Percentiles rank a stretch among this genome's conserved stretches.
These are phyloP conservation scores for Drosophila testacea DNA, from an alignment of 2,888 invertebrate species.

Conservation along the genomic window DNA sequence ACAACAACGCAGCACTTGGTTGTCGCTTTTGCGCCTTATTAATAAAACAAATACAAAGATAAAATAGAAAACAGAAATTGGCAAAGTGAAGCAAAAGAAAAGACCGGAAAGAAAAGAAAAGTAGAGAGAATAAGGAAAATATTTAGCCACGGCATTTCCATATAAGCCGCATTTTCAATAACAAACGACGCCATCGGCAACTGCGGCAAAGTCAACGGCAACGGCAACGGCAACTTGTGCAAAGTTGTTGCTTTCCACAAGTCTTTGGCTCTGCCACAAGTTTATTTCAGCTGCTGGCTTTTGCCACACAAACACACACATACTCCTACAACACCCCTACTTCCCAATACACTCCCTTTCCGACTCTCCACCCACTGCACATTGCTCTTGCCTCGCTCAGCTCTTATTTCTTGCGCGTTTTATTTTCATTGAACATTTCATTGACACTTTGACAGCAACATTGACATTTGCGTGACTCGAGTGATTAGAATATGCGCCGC, in stretches of 20 bases:
- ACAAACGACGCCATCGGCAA: conserved; percentile 48
- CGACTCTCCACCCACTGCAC: conserved; percentile 1
- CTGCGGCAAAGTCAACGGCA: background rate
- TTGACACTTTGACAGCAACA: conserved; percentile 80
- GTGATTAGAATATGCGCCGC: conserved; percentile 77
- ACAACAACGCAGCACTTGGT: conserved; percentile 38
- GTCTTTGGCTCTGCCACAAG: conserved; percentile 50
- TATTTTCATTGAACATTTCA: conserved; percentile 82
- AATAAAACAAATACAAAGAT: conserved; percentile 74
- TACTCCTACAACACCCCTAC: background rate
- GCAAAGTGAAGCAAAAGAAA: conserved; percentile 6
- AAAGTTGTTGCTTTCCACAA: conserved; percentile 76
- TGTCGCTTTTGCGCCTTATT: conserved; percentile 63
- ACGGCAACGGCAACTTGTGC: conserved; percentile 39
- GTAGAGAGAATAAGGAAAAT: conserved; percentile 11
- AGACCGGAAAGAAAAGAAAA: background rate
- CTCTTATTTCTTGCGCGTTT: conserved; percentile 72
- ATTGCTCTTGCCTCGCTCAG: conserved; percentile 2
- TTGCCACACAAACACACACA: conserved; percentile 2
- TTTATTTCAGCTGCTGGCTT: conserved; percentile 21
- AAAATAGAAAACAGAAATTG: conserved; percentile 9
- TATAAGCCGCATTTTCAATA: conserved; percentile 77
- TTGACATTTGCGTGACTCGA: conserved; percentile 80
- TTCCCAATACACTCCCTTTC: background rate
- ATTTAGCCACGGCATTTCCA: conserved; percentile 64